A percentile compares a stretch with the other conserved stretches of the same genome.
phyloP scores from a whole-genome alignment of 2,797 vertebrate genomes.

The Craterocephalus amniculus region DNA sequence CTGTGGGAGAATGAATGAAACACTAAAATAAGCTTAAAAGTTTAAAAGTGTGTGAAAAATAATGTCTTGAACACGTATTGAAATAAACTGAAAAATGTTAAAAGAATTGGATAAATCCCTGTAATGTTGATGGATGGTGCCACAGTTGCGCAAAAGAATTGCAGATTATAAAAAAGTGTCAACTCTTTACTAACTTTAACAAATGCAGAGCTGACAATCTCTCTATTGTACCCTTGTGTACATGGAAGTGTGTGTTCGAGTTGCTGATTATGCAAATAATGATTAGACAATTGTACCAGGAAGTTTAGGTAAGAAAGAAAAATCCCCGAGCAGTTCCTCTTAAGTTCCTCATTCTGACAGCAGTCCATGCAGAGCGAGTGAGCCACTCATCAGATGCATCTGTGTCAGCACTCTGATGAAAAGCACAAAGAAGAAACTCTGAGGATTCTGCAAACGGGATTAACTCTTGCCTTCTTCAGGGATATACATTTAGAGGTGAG shows the following conservation, averaged over 20 bases:
- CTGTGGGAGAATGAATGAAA: conserved; percentile 12
- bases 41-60: background rate
- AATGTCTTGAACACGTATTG: background rate
- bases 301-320: conserved; percentile 69
- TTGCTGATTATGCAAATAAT: conserved; percentile 73
- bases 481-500: conserved; percentile 59
- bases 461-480: conserved; percentile 23
- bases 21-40: background rate
- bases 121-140: background rate
- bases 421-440: conserved; percentile 3
- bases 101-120: fast-evolving
- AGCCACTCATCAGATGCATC: conserved; percentile 1
- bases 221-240: background rate
- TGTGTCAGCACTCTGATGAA: conserved; percentile 13
- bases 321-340: conserved; percentile 38
- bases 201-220: background rate
- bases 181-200: background rate
- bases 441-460: conserved; percentile 26
- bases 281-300: conserved; percentile 76
- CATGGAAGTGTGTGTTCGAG: background rate
- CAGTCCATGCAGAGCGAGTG: conserved; percentile 24
- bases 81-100: background rate
- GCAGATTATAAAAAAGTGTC: background rate
- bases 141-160: background rate
- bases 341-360: conserved; percentile 76